Evolutionary conservation across 2,888 invertebrate genomes (phyloP).

Genomic region (Epistrophe grossulariae): DNA sequence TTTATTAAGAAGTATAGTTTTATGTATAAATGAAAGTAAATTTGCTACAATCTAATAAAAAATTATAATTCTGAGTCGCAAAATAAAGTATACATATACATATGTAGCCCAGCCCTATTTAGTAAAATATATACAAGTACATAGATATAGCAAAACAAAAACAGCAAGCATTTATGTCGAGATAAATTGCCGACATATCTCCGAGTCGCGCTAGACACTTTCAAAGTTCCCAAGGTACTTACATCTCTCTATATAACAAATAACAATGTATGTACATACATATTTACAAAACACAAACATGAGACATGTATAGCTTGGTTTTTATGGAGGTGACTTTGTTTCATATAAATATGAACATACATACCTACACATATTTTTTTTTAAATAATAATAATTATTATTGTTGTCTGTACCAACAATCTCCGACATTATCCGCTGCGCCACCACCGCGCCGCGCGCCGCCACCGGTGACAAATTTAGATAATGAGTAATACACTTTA

Average conservation of each 20-base stretch:
- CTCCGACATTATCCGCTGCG: constrained; percentile 10
- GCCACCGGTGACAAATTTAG: constrained; percentile 54
- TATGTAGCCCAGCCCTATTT: not conserved
- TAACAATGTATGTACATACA: too few relatives aligned
- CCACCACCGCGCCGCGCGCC: too few relatives aligned
- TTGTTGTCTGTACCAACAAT: constrained; percentile 30
- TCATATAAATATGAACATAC: not conserved
- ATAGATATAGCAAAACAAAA: constrained; percentile 4
- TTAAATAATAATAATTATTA: not conserved
- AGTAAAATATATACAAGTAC: constrained; percentile 20
- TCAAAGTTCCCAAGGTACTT: constrained; percentile 25
- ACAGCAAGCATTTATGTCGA: not conserved
- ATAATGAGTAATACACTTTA: constrained; percentile 69
- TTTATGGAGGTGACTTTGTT: constrained; percentile 27
- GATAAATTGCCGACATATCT: constrained; percentile 11
- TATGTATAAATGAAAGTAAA: not conserved
- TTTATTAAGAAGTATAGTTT: not conserved
- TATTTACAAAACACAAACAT: constrained; percentile 15
- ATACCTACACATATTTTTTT: not conserved
- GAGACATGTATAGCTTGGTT: constrained; percentile 2
- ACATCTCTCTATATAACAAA: not conserved
- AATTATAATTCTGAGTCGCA: constrained; percentile 20
- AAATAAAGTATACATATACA: not conserved
- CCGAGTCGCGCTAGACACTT: constrained; percentile 23
- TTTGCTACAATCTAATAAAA: not conserved